These are phyloP conservation scores for Drosophila quadrilineata DNA, from an alignment of 1,140 invertebrate species.

Conservation along the genomic window DNA sequence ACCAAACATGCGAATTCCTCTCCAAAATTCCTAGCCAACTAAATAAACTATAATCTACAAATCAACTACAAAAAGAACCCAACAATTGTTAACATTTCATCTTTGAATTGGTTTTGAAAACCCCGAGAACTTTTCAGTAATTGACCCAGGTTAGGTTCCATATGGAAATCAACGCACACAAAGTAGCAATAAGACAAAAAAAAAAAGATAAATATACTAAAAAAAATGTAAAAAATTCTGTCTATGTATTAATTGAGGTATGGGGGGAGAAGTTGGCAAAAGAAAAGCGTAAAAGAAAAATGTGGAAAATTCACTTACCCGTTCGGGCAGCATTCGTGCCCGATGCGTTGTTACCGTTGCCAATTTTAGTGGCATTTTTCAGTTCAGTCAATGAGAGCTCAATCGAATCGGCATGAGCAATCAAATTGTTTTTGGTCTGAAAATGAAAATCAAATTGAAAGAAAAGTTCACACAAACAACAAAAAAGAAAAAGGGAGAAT, in stretches of 20 bases:
- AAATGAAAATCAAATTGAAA: slow-evolving; percentile 10
- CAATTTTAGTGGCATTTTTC: slow-evolving; percentile 57
- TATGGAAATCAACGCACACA: background rate
- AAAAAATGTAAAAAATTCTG: slow-evolving; percentile 26
- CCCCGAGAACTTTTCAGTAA: background rate
- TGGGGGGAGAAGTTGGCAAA: no score
- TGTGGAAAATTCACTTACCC: slow-evolving; percentile 53
- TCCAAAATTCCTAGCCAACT: no score
- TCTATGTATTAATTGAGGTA: no score
- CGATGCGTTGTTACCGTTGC: slow-evolving; percentile 53
- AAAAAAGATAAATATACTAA: no score
- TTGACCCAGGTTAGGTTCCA: slow-evolving; percentile 1
- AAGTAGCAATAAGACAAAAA: no score
- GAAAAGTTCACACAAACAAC: no score
- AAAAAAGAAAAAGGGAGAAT: background rate
- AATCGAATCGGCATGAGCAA: slow-evolving; percentile 72
- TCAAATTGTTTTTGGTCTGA: slow-evolving; percentile 80
- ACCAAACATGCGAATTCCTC: no score
- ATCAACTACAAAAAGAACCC: no score
- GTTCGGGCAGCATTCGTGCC: slow-evolving; percentile 31
- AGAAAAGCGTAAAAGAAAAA: slow-evolving; percentile 2
- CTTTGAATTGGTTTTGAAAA: no score
- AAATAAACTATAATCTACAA: no score
- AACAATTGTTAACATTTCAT: no score
- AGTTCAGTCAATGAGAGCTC: slow-evolving; percentile 74